Evolutionary conservation across 2,113 vertebrate species (phyloP).

Genomic region (Grus americana): DNA sequence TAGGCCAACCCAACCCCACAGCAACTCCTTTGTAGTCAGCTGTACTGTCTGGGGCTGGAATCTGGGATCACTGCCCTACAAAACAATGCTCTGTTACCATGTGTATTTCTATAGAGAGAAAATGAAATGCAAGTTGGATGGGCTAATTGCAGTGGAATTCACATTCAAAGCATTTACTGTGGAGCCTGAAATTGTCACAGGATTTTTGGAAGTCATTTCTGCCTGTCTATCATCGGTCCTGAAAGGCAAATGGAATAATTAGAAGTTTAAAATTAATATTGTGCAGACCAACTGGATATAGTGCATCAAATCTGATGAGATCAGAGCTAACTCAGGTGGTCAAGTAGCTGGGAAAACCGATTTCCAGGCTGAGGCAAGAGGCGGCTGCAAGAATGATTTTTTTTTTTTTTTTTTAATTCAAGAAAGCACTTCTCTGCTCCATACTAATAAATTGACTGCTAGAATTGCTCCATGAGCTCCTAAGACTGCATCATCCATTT

Average conservation of each 20-base stretch:
- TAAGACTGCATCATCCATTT: neutral
- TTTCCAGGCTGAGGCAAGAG: neutral
- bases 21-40: neutral
- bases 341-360: neutral
- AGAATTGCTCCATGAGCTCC: neutral
- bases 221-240: conserved; percentile 73
- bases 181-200: conserved; percentile 77
- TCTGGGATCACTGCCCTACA: neutral
- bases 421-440: neutral
- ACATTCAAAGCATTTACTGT: conserved; percentile 79
- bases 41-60: neutral
- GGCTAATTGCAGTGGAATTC: conserved; percentile 80
- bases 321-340: neutral
- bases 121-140: neutral
- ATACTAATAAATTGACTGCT: neutral
- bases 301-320: neutral
- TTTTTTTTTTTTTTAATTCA: neutral
- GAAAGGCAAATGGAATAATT: conserved; percentile 61
- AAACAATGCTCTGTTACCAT: neutral
- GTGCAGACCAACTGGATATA: neutral
- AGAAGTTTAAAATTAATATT: neutral
- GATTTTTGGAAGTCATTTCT: conserved; percentile 77
- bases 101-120: neutral
- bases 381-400: neutral
- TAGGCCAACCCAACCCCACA: neutral